Conservation (phyloP, 2,113 vertebrate genomes). For the Bos taurus region ARS-UCD2.0 NC_037349.1:11034501-11035000, state of each 20-base stretch:
- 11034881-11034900: background rate
- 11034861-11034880: background rate
- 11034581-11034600: rapidly evolving
- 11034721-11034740: background rate
- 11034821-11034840: background rate
- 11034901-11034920: background rate
- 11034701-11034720: background rate
- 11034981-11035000: constrained; percentile 46
- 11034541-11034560: background rate
- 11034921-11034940: background rate
- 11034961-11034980: constrained; percentile 5
- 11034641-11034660: background rate
- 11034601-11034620: background rate
- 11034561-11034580: background rate
- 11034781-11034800: background rate
- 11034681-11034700: background rate
- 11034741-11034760: background rate
- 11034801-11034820: background rate
- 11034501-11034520: background rate
- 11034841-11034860: background rate
- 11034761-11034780: background rate
- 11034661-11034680: background rate
- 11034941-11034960: background rate
- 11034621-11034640: background rate
- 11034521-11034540: background rate